Evolutionary conservation across 2,797 vertebrate species (phyloP).

Genomic region (Gastrophryne carolinensis): DNA sequence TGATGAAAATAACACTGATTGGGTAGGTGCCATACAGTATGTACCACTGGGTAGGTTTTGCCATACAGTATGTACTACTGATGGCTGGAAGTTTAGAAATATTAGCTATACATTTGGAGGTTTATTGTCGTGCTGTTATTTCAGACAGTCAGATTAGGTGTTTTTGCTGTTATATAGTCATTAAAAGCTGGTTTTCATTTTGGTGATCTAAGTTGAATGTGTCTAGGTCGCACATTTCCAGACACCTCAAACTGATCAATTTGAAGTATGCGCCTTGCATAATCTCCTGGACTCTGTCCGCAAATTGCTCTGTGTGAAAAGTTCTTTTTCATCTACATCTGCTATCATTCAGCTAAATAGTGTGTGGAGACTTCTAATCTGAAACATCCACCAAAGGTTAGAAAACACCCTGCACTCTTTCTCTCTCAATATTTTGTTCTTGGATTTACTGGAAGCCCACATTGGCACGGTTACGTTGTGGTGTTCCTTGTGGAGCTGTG

Average conservation of each 20-base stretch:
- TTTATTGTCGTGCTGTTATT: too few species aligned
- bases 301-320: background rate
- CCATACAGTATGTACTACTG: too few species aligned
- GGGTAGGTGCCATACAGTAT: too few species aligned
- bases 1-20: too few species aligned
- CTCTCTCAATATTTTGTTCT: background rate
- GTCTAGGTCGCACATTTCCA: background rate
- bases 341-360: background rate
- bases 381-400: slow-evolving; percentile 3
- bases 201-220: background rate
- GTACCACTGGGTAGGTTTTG: too few species aligned
- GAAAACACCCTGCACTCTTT: background rate
- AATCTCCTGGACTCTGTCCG: background rate
- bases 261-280: background rate
- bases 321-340: background rate
- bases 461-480: background rate
- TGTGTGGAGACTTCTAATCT: background rate
- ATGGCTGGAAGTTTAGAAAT: too few species aligned
- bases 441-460: background rate
- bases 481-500: background rate
- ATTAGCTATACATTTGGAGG: too few species aligned
- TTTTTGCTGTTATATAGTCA: too few species aligned
- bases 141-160: too few species aligned
- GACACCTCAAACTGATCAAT: background rate
- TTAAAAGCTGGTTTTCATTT: background rate